Evolutionary conservation across 2,797 vertebrate species (phyloP), one percentile per base, ranked within the genome.

Genomic region (Melanitta fusca): DNA sequence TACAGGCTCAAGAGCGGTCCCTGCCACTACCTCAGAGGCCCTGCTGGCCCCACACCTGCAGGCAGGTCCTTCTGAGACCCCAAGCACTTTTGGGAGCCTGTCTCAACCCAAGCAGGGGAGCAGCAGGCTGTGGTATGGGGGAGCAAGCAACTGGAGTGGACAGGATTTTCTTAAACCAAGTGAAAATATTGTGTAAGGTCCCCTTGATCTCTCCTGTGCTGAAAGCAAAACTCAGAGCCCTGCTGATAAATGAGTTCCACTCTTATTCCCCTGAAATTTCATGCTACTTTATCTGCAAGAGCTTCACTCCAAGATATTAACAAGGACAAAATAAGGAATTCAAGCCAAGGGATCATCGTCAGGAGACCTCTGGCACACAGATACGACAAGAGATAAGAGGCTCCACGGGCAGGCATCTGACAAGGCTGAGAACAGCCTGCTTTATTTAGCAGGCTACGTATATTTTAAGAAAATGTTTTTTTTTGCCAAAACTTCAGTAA

Each of bases 211-310:
- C 85, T 88, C 43, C 38, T 66, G 45, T 0, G 3, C 86, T 51
- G 39, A 91, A 85, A 87, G 57, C 28, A 88, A 72, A 96, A 91
- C 0, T 1, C 70, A 93, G 78, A 86, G 47, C 22, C 14, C 4
- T 28, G 77, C 75, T 78, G 75, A 93, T 71, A 87, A 86, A 91
- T 78, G 34, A 91, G 60, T 74, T 91, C 30, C 22, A 82, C 39
- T 80, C 56, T 90, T 39, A 90, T 56, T 93, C 94, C 56, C 89
- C 91, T 94, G 80, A 93, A 95, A 86, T 91, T 73, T 95, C 85
- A 93, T 73, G 80, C 82, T 95, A 15, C 28, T 90, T 92, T 93
- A 95, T 88, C 83, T 84, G 49, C 54, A 77, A 94, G 41, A 92
- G 78, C 60, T 82, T 41, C 24, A 80, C 49, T 94, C 61, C 57